These are phyloP conservation scores for Orcinus orca DNA, from an alignment of 2,113 vertebrate genomes.

Conservation along the genomic window DNA sequence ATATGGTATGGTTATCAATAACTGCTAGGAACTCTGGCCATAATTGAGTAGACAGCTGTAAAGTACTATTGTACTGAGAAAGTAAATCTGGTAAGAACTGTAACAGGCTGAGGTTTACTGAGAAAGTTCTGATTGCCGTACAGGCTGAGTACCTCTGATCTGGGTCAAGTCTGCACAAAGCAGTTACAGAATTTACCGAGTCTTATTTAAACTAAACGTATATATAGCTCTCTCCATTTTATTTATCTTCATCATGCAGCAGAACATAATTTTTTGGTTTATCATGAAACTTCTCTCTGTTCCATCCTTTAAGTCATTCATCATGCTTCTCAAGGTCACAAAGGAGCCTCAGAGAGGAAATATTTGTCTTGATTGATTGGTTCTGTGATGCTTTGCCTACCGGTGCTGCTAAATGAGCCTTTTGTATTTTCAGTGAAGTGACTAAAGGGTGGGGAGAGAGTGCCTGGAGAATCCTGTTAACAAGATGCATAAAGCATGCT, in stretches of 20 bases:
- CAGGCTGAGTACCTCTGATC: constrained; percentile 71
- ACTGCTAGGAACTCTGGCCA: constrained; percentile 75
- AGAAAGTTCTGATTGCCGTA: constrained; percentile 82
- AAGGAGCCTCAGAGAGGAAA: constrained; percentile 63
- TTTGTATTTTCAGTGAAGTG: constrained; percentile 60
- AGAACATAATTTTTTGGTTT: constrained; percentile 74
- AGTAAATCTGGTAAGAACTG: constrained; percentile 75
- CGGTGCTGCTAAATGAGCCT: constrained; percentile 72
- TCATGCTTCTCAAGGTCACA: constrained; percentile 82
- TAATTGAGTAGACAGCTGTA: constrained; percentile 76
- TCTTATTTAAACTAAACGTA: constrained; percentile 73
- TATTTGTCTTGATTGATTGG: constrained; percentile 77
- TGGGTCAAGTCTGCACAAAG: constrained; percentile 44
- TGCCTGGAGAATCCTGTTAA: constrained; percentile 57
- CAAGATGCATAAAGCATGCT: constrained; percentile 47
- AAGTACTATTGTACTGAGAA: constrained; percentile 72
- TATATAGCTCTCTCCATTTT: constrained; percentile 74
- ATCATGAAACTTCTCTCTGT: constrained; percentile 76
- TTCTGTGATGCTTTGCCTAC: constrained; percentile 63
- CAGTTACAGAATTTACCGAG: constrained; percentile 74
- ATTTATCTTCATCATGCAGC: constrained; percentile 76
- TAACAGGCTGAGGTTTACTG: constrained; percentile 76
- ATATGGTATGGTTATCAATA: constrained; percentile 80
- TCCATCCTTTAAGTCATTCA: constrained; percentile 73
- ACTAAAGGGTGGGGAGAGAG: background rate